A percentile compares a stretch with the other conserved stretches of the same genome.
Conservation (phyloP, 2,113 vertebrate species). For the Triplophysa rosa region DNA sequence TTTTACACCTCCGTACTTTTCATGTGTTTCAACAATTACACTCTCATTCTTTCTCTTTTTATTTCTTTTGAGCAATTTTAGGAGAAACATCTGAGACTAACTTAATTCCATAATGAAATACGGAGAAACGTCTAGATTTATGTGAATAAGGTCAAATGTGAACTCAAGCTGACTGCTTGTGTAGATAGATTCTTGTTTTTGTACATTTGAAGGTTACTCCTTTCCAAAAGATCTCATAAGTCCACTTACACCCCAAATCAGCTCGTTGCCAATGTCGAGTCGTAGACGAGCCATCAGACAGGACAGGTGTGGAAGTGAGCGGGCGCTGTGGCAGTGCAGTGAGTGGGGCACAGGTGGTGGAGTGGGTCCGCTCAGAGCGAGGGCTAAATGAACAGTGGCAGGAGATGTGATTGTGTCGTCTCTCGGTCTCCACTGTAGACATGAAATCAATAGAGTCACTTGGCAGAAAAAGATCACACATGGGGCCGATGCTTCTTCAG, state of each 20-base stretch:
- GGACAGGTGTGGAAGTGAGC: slow-evolving; percentile 16
- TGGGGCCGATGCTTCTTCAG: background rate
- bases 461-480: background rate
- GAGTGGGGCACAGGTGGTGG: slow-evolving; percentile 39
- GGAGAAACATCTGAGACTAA: too few relatives aligned
- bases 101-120: too few relatives aligned
- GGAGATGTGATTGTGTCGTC: slow-evolving; percentile 35
- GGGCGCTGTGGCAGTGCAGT: slow-evolving; percentile 13
- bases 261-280: background rate
- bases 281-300: slow-evolving; percentile 4
- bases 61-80: too few relatives aligned
- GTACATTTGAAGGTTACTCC: too few relatives aligned
- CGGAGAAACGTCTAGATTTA: too few relatives aligned
- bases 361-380: slow-evolving; percentile 5
- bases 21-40: too few relatives aligned
- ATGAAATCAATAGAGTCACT: slow-evolving; percentile 32
- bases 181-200: too few relatives aligned
- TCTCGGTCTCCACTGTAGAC: slow-evolving; percentile 25
- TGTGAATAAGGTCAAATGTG: too few relatives aligned
- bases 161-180: too few relatives aligned
- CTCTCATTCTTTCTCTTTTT: too few relatives aligned
- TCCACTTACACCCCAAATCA: background rate
- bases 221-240: too few relatives aligned
- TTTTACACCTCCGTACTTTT: too few relatives aligned
- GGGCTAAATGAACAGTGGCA: slow-evolving; percentile 45